These are phyloP conservation scores for Pterocles burchelli DNA, from an alignment of 2,113 vertebrate genomes.

Conservation along the genomic window DNA sequence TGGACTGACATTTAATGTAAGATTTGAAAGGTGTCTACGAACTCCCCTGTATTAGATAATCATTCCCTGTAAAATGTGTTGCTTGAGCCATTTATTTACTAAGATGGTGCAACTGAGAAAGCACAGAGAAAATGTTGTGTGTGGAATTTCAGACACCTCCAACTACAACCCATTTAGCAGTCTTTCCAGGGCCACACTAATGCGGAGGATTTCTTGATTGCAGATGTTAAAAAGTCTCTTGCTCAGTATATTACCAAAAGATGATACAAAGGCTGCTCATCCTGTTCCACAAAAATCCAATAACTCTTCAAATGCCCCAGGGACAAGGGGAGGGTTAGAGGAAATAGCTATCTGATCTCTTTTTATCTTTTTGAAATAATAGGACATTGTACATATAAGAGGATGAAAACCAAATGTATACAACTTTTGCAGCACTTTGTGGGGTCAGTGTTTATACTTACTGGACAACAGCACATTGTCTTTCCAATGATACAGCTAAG, in stretches of 20 bases:
- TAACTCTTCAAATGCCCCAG: neutral
- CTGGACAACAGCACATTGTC: neutral
- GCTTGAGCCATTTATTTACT: neutral
- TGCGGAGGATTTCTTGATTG: neutral
- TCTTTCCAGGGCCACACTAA: neutral
- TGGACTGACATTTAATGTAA: neutral
- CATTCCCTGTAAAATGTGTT: neutral
- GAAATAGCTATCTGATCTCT: neutral
- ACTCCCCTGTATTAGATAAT: neutral
- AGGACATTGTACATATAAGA: neutral
- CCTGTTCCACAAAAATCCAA: neutral
- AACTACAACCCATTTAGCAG: neutral
- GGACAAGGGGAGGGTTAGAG: neutral
- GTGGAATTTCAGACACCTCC: neutral
- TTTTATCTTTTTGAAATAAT: neutral
- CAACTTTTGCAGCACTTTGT: neutral
- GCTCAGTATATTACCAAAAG: conserved; percentile 4
- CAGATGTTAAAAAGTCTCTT: conserved; percentile 4
- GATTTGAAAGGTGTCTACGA: neutral
- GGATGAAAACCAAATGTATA: neutral
- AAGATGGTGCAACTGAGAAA: neutral
- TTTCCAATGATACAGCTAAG: neutral
- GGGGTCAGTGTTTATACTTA: neutral
- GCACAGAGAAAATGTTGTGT: neutral
- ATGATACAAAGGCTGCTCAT: neutral